Percentiles rank a stretch among this genome's conserved stretches.
Conservation (phyloP, 2,797 vertebrate species). For the Trematomus bernacchii region DNA sequence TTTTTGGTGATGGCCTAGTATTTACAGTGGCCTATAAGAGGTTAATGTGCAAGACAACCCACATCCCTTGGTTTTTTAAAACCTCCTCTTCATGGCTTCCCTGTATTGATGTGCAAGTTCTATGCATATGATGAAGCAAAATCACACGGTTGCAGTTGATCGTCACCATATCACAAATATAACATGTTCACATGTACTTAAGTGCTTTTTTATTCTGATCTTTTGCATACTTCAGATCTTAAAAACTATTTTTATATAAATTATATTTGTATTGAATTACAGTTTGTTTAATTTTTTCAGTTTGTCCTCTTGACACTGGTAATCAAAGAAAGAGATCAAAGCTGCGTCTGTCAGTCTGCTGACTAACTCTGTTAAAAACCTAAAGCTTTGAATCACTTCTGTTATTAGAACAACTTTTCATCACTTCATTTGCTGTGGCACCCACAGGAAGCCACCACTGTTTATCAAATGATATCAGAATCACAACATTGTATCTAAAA, state of each 20-base stretch:
- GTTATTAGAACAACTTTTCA: slow-evolving; percentile 69
- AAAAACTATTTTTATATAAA: neutral
- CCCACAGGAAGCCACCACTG: slow-evolving; percentile 29
- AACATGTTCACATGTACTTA: too few species aligned
- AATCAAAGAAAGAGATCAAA: slow-evolving; percentile 60
- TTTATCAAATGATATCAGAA: slow-evolving; percentile 72
- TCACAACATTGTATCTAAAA: slow-evolving; percentile 62
- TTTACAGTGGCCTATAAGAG: too few species aligned
- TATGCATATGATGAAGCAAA: too few species aligned
- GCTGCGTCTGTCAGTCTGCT: slow-evolving; percentile 55
- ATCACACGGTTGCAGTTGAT: too few species aligned
- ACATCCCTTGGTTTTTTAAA: too few species aligned
- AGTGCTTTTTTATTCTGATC: too few species aligned
- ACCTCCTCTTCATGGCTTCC: too few species aligned
- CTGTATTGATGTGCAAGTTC: too few species aligned
- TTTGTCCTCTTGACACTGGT: slow-evolving; percentile 5
- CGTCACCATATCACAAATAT: too few species aligned
- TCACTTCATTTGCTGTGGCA: slow-evolving; percentile 53
- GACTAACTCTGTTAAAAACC: slow-evolving; percentile 48
- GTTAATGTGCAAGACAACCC: too few species aligned
- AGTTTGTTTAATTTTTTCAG: neutral
- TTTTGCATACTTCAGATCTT: neutral
- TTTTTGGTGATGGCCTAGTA: too few species aligned
- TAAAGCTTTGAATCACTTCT: slow-evolving; percentile 60
- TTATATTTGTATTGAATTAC: neutral